Percentiles rank a stretch among this genome's conserved stretches.
These are phyloP conservation scores for Ctenopoma kingsleyae DNA, from an alignment of 2,797 vertebrate species.

Conservation along the genomic window DNA sequence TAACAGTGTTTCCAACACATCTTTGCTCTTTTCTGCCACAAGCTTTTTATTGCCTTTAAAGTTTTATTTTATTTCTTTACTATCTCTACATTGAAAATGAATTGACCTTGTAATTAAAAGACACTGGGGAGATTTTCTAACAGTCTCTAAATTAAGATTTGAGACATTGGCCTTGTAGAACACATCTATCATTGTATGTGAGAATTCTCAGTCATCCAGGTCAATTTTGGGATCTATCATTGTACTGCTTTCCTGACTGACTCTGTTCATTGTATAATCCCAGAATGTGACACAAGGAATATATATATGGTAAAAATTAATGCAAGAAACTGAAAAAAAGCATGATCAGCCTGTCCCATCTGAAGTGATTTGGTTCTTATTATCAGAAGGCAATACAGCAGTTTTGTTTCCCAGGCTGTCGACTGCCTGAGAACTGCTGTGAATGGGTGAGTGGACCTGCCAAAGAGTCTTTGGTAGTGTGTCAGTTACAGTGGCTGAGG, in stretches of 20 bases:
- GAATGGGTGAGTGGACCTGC: slow-evolving; percentile 77
- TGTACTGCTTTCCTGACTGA: neutral
- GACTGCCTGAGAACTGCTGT: slow-evolving; percentile 64
- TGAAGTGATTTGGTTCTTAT: slow-evolving; percentile 70
- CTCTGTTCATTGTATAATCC: slow-evolving; percentile 23
- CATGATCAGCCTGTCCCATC: slow-evolving; percentile 47
- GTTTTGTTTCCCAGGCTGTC: slow-evolving; percentile 72
- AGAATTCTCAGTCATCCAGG: too few species aligned
- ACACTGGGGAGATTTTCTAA: slow-evolving; percentile 26
- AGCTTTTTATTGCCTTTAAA: slow-evolving; percentile 54
- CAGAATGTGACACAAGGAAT: slow-evolving; percentile 43
- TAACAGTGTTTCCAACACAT: slow-evolving; percentile 43
- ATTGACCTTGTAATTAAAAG: slow-evolving; percentile 49
- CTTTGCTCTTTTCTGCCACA: slow-evolving; percentile 43
- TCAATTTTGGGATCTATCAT: too few species aligned
- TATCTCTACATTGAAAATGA: slow-evolving; percentile 19
- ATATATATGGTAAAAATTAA: slow-evolving; percentile 43
- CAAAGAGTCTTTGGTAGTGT: slow-evolving; percentile 75
- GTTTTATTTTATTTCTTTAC: slow-evolving; percentile 12
- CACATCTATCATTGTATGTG: too few species aligned
- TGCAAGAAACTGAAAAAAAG: slow-evolving; percentile 24
- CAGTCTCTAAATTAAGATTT: slow-evolving; percentile 14
- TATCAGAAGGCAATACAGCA: slow-evolving; percentile 70
- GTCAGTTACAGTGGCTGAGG: slow-evolving; percentile 68
- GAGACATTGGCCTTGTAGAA: too few species aligned